These are phyloP conservation scores for Carassius carassius DNA, from an alignment of 2,113 vertebrate genomes.

Conservation along the genomic window DNA sequence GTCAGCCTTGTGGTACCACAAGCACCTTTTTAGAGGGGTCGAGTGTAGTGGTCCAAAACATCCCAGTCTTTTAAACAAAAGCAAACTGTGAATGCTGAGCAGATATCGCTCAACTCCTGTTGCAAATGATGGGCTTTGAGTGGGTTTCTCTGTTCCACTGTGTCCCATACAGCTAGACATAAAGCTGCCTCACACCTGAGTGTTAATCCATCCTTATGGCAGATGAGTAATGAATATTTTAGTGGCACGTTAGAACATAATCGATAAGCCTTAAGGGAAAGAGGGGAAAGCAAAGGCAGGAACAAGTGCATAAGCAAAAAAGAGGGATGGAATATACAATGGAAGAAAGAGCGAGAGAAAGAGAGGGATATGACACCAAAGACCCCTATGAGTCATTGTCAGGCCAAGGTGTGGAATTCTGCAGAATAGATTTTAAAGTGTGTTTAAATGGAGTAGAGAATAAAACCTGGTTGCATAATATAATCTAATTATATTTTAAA, in stretches of 20 bases:
- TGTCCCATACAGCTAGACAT: slow-evolving; percentile 35
- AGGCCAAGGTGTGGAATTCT: neutral
- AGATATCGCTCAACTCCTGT: neutral
- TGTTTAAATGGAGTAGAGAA: neutral
- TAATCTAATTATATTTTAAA: too few species aligned
- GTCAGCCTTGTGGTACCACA: neutral
- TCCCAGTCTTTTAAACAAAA: neutral
- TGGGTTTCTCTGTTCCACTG: neutral
- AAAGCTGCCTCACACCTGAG: slow-evolving; percentile 22
- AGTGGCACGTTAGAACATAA: slow-evolving; percentile 62
- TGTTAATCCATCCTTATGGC: slow-evolving; percentile 44
- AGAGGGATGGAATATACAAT: slow-evolving; percentile 16
- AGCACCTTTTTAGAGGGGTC: slow-evolving; percentile 28
- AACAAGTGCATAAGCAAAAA: neutral
- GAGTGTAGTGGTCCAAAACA: slow-evolving; percentile 8
- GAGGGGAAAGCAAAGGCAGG: neutral
- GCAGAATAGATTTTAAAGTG: neutral
- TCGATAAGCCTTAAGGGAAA: slow-evolving; percentile 48
- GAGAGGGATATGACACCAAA: neutral
- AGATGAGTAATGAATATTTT: slow-evolving; percentile 73
- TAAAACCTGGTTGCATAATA: too few species aligned
- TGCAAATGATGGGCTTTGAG: neutral
- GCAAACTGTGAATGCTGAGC: neutral
- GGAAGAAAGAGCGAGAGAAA: neutral
- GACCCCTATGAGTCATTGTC: neutral